Base-by-base conservation (phyloP, 2,797 vertebrate species). In the Phalloptychus januarius region DNA sequence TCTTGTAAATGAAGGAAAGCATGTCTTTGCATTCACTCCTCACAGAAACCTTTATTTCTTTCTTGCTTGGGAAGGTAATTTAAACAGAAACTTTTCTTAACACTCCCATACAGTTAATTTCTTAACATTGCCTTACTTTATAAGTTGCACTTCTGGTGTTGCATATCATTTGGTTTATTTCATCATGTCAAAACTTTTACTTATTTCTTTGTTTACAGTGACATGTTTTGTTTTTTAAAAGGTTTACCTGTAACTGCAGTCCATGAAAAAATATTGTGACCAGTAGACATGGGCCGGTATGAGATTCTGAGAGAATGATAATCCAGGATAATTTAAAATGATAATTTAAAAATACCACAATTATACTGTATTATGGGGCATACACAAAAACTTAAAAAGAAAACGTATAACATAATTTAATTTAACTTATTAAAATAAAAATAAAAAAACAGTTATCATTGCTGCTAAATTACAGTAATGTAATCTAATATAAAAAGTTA, bases 1-100 rank as follows among this genome's bases (percentile, higher is more conserved):
- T 91, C 88, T 92, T 92, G 91, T 93, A 90, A 91, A 92, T 93
- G 89, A 94, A 92, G 87, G 86, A 93, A 94, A 93, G 91, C 89
- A 92, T 92, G 91, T 89, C 81, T 93, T 92, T 89, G 82, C 86
- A 88, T 92, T 88, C 70, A 74, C 84, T 91, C 89, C 89, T 92
- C 72, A 42, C 86, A 83, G 71, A 77, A 89, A 86, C 87, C 31
- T 81, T 89, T 90, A 86, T 87, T 88, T 83, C 76, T 87, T 75
- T 90, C 78, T 85, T 85, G 90, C 88, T 86, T 80, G 76, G 82
- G 83, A 87, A 84, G 23, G 83, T 79, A 91, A 89, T 90, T 84
- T 88, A 83, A 86, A 91, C 74, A 79, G 77, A 82, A 83, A 83
- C 79, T 79, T 84, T 87, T 87, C 73, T 82, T 84, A 31, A 83